Conservation (phyloP, 2,113 vertebrate genomes). For the Engraulis encrasicolus region DNA sequence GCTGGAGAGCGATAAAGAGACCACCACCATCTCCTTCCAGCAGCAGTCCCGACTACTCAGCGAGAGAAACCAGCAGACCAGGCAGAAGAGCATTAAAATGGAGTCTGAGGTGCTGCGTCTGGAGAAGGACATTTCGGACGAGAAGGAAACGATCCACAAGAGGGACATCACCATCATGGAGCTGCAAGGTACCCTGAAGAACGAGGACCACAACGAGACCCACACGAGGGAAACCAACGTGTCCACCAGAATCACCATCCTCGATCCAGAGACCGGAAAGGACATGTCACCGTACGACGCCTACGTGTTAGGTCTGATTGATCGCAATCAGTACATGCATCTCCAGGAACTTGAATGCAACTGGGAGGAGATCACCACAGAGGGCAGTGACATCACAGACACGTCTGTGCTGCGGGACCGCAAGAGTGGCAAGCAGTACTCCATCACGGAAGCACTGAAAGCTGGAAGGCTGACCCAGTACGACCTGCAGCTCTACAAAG, state of each 20-base stretch:
- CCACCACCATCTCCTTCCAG: constrained; percentile 77
- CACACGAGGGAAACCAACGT: constrained; percentile 89
- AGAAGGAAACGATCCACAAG: constrained; percentile 87
- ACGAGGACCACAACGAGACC: constrained; percentile 83
- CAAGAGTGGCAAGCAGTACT: constrained; percentile 92
- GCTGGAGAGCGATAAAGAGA: constrained; percentile 81
- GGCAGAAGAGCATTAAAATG: constrained; percentile 81
- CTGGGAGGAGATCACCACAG: constrained; percentile 91
- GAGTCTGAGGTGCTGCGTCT: constrained; percentile 78
- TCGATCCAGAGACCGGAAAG: constrained; percentile 92
- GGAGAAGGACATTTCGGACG: constrained; percentile 83
- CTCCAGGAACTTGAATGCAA: constrained; percentile 92
- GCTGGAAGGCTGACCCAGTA: constrained; percentile 83
- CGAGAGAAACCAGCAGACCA: constrained; percentile 77
- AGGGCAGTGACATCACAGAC: constrained; percentile 82
- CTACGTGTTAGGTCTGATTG: constrained; percentile 86
- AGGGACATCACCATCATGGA: constrained; percentile 82
- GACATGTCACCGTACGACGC: constrained; percentile 94
- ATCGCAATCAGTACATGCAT: constrained; percentile 88
- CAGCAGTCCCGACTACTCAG: constrained; percentile 83
- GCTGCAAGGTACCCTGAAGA: constrained; percentile 73
- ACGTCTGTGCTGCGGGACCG: constrained; percentile 85
- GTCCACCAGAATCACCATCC: constrained; percentile 90
- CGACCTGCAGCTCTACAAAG: constrained; percentile 81
- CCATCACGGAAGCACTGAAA: constrained; percentile 83